These are phyloP conservation scores for Sympetrum striolatum DNA, from an alignment of 2,888 invertebrate genomes.

Conservation along the genomic window DNA sequence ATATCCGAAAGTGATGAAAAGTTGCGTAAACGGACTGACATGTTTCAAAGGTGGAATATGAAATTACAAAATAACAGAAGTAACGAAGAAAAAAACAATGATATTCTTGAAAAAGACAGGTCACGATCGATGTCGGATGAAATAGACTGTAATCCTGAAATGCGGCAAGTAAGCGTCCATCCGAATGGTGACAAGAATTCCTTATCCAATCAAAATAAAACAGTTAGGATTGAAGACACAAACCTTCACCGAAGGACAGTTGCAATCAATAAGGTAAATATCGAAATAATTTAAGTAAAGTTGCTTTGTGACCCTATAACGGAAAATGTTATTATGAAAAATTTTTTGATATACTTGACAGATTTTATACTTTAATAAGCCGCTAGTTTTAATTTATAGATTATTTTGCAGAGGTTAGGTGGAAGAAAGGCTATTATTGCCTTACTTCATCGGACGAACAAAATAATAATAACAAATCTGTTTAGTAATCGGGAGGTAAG, in stretches of 20 bases:
- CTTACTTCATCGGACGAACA: no score
- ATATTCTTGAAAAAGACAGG: not conserved
- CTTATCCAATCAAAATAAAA: constrained; percentile 41
- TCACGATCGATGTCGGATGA: constrained; percentile 1
- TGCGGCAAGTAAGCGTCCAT: not conserved
- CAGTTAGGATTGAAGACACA: constrained; percentile 50
- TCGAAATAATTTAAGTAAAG: not conserved
- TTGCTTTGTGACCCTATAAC: not conserved
- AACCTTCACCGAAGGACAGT: constrained; percentile 52
- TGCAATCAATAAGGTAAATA: constrained; percentile 53
- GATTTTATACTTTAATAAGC: no score
- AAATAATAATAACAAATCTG: no score
- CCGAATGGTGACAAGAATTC: not conserved
- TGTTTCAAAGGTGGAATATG: not conserved
- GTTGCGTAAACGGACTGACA: not conserved
- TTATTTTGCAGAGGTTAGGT: no score
- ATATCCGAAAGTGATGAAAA: not conserved
- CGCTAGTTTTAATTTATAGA: no score
- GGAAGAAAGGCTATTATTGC: no score
- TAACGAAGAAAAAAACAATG: not conserved
- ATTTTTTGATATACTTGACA: no score
- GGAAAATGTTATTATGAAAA: no score
- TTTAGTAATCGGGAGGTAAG: no score
- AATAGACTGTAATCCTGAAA: constrained; percentile 8
- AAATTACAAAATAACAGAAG: not conserved